Percentiles rank a stretch among this genome's conserved stretches.
These are phyloP conservation scores for Tromatobia lineatoria DNA, from an alignment of 2,888 invertebrate genomes.

Conservation along the genomic window DNA sequence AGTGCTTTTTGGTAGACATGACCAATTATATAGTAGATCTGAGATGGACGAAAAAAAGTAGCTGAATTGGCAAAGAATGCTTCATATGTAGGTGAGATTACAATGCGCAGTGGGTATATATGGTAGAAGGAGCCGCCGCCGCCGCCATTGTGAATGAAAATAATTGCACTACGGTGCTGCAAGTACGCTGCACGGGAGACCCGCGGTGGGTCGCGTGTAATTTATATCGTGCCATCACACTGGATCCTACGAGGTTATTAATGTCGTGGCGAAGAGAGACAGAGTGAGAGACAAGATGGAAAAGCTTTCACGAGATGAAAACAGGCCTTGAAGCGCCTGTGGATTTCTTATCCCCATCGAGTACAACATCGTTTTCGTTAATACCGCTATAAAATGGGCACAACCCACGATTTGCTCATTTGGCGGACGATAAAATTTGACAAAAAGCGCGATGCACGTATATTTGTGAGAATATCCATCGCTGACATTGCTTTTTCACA, in stretches of 20 bases:
- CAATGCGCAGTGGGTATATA: constrained; percentile 31
- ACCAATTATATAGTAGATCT: too few species aligned
- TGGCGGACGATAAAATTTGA: not conserved
- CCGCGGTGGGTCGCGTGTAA: constrained; percentile 71
- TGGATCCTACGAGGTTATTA: constrained; percentile 72
- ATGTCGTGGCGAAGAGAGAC: constrained; percentile 66
- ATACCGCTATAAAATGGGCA: constrained; percentile 17
- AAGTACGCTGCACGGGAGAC: constrained; percentile 64
- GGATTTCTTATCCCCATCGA: constrained; percentile 51
- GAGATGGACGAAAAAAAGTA: too few species aligned
- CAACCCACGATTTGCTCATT: constrained; percentile 1
- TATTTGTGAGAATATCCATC: too few species aligned
- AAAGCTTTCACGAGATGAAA: constrained; percentile 71
- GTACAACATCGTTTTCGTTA: constrained; percentile 42
- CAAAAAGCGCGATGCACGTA: not conserved
- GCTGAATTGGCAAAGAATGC: too few species aligned
- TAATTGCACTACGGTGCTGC: constrained; percentile 71
- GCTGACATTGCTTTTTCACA: too few species aligned
- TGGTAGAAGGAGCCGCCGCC: constrained; percentile 69
- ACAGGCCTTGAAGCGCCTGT: constrained; percentile 56
- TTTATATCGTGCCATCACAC: constrained; percentile 73
- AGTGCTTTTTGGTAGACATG: too few species aligned
- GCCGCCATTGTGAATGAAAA: constrained; percentile 76
- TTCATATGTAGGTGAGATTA: constrained; percentile 46
- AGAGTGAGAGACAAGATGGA: constrained; percentile 58